Evolutionary conservation across 2,888 invertebrate species (phyloP).

Genomic region (Mythimna lalbum): DNA sequence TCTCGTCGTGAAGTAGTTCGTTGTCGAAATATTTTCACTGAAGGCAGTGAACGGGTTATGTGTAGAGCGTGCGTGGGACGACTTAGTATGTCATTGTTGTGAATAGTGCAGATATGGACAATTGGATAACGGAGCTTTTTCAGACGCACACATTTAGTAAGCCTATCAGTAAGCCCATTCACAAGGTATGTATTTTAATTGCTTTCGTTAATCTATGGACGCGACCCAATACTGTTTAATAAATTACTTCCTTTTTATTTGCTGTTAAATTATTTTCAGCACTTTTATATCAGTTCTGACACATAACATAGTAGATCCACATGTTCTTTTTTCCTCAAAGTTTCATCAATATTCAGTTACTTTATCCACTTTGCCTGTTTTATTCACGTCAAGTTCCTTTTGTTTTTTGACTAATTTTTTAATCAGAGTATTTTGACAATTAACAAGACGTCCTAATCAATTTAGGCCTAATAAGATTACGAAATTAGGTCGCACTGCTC

Average conservation of each 20-base stretch:
- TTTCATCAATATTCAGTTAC: no score
- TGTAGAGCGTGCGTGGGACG: conserved; percentile 7
- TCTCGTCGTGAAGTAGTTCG: conserved; percentile 21
- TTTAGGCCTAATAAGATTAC: not conserved
- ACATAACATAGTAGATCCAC: no score
- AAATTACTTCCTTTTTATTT: not conserved
- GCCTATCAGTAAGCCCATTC: conserved; percentile 60
- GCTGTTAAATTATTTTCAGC: not conserved
- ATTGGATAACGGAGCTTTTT: conserved; percentile 88
- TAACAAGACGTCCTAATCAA: conserved; percentile 14
- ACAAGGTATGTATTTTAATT: conserved; percentile 76
- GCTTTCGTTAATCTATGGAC: not conserved
- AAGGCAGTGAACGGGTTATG: conserved; percentile 22
- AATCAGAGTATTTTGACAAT: conserved; percentile 4
- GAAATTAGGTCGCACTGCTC: not conserved
- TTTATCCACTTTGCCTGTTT: not conserved
- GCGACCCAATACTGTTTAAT: no score
- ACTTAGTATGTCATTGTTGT: conserved; percentile 3
- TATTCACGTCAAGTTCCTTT: not conserved
- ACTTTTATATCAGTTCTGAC: no score
- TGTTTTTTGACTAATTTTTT: not conserved
- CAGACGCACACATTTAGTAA: conserved; percentile 83
- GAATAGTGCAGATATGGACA: conserved; percentile 76
- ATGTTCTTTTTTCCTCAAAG: no score
- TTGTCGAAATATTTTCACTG: conserved; percentile 19